Percentiles rank a stretch among this genome's conserved stretches.
Conservation (phyloP, 2,888 invertebrate species). For the Tiliacea citrago region DNA sequence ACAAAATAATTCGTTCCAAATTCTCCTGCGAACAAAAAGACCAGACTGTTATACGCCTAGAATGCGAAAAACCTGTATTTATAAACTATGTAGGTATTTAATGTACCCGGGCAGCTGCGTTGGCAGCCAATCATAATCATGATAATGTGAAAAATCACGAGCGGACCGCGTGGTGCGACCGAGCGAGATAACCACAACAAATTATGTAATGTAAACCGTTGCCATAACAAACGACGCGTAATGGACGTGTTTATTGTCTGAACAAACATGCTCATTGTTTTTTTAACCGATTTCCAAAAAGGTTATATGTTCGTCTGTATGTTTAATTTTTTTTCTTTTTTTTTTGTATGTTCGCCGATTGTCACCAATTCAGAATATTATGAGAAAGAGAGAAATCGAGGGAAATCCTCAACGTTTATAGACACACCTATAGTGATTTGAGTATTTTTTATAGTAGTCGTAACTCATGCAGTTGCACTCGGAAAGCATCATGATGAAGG, state of each 20-base stretch:
- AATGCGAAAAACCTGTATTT: conserved; percentile 53
- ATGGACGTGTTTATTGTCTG: conserved; percentile 40
- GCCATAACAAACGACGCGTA: conserved; percentile 53
- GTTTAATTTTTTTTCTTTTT: no score
- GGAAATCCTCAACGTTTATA: no score
- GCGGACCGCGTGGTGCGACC: conserved; percentile 55
- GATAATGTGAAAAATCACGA: conserved; percentile 60
- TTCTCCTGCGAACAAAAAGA: conserved; percentile 9
- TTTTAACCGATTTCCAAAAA: not conserved
- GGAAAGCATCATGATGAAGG: no score
- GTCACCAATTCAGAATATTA: no score
- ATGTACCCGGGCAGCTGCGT: conserved; percentile 62
- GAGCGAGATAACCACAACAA: conserved; percentile 66
- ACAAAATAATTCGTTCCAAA: conserved; percentile 33
- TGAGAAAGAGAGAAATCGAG: no score
- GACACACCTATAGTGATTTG: no score
- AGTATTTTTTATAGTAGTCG: no score
- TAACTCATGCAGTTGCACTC: no score
- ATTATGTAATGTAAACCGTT: conserved; percentile 60
- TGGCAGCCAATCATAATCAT: conserved; percentile 41
- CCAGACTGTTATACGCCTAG: conserved; percentile 16
- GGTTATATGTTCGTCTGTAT: no score
- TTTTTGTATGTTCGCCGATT: no score
- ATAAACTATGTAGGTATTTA: conserved; percentile 57
- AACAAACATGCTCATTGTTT: conserved; percentile 1